Percentiles rank a stretch among this genome's conserved stretches.
These are phyloP conservation scores for Dicyrtoma fusca DNA, from an alignment of 2,888 invertebrate genomes.

Conservation along the genomic window DNA sequence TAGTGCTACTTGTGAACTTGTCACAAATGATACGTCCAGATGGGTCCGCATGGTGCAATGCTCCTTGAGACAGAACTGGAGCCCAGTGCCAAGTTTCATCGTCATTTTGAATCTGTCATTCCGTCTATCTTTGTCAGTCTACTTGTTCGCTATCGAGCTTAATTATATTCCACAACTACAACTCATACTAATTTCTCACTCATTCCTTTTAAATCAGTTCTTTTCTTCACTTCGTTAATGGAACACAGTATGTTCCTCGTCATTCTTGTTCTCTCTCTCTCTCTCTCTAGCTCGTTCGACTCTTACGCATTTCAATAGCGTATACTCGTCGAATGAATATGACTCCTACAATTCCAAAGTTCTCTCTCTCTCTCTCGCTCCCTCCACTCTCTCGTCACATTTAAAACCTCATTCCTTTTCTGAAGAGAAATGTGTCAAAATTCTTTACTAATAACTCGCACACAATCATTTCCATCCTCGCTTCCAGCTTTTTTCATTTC, in stretches of 20 bases:
- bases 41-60: neutral
- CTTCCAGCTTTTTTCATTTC: neutral
- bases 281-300: no score
- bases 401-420: conserved; percentile 10
- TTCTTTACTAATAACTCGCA: conserved; percentile 14
- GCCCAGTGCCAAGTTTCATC: conserved; percentile 36
- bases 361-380: neutral
- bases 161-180: no score
- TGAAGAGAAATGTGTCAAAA: conserved; percentile 12
- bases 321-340: neutral
- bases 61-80: neutral
- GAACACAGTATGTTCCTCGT: no score
- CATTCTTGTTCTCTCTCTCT: no score
- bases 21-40: neutral
- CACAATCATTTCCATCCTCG: conserved; percentile 11
- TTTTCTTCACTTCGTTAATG: neutral
- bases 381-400: neutral
- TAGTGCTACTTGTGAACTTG: no score
- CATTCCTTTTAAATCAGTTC: neutral
- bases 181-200: conserved; percentile 1
- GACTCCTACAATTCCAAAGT: conserved; percentile 11
- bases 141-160: conserved; percentile 6
- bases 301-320: no score
- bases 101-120: conserved; percentile 47
- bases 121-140: conserved; percentile 43